Percentiles rank a stretch among this genome's conserved stretches.
Conservation (phyloP, 2,888 invertebrate species). For the Abscondita cerata region DNA sequence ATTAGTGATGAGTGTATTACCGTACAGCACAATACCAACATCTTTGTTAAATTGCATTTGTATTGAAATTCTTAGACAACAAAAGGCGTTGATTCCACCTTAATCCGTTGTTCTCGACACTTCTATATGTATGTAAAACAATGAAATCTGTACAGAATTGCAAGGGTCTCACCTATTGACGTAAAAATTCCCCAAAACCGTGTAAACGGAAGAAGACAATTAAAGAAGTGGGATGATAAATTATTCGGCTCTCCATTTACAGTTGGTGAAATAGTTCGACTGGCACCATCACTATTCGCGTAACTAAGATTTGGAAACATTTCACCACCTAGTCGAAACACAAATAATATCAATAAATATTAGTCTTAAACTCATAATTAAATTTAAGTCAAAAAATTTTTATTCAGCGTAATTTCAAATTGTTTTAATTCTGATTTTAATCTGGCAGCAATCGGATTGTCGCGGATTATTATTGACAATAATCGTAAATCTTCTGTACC, state of each 20-base stretch:
- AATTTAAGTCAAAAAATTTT: no score
- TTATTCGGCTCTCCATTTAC: conserved; percentile 15
- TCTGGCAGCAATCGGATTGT: background rate
- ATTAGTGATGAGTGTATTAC: no score
- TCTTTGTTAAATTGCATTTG: no score
- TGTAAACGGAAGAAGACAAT: conserved; percentile 49
- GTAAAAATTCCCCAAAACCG: conserved; percentile 54
- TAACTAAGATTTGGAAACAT: conserved; percentile 26
- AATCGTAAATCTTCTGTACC: background rate
- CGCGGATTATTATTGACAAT: conserved; percentile 3
- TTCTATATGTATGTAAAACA: background rate
- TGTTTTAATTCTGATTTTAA: background rate
- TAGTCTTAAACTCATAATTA: background rate
- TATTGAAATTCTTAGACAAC: no score
- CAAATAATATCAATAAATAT: background rate
- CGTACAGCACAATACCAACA: no score
- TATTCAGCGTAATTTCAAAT: conserved; percentile 10
- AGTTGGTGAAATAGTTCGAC: conserved; percentile 12
- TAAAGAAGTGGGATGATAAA: conserved; percentile 44
- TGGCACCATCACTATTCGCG: conserved; percentile 18
- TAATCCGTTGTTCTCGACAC: background rate
- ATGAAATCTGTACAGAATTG: background rate
- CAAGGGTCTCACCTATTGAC: conserved; percentile 49
- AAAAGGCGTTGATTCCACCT: no score
- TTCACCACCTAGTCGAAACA: conserved; percentile 7